Percentiles rank a stretch among this genome's conserved stretches.
These are phyloP conservation scores for Diarsia mendica DNA, from an alignment of 2,888 invertebrate genomes.

Conservation along the genomic window DNA sequence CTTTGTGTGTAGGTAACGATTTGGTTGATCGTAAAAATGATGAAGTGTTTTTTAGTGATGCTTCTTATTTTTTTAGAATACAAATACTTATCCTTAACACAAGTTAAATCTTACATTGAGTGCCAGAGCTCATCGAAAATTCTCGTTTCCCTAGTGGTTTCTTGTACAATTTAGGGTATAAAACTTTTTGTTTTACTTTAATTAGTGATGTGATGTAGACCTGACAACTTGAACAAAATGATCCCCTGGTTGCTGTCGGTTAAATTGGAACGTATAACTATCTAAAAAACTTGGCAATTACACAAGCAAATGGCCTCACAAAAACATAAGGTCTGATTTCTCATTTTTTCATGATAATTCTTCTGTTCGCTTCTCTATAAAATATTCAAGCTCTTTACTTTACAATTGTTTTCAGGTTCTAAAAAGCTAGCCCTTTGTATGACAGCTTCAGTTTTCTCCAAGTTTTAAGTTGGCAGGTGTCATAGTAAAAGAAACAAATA, in stretches of 20 bases:
- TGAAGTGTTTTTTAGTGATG: neutral
- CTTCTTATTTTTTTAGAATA: neutral
- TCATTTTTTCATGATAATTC: neutral
- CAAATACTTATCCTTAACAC: no score
- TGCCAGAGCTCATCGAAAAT: no score
- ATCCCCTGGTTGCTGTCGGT: neutral
- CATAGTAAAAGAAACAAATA: neutral
- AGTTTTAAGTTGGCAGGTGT: conserved; percentile 22
- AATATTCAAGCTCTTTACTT: neutral
- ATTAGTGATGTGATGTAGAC: no score
- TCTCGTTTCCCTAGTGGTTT: no score
- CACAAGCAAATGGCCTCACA: neutral
- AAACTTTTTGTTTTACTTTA: no score
- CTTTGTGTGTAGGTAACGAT: conserved; percentile 4
- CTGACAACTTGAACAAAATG: neutral
- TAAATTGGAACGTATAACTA: neutral
- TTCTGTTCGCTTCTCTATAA: neutral
- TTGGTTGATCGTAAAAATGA: neutral
- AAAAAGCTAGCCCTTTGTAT: neutral
- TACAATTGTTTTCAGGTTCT: neutral
- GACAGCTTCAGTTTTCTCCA: neutral
- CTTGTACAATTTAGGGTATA: no score
- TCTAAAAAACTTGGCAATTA: neutral
- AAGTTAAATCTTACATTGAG: no score
- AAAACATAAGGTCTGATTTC: neutral